phyloP scores from a whole-genome alignment of 1,140 invertebrate genomes.

The Pseudomyrmex flavicornis region DNA sequence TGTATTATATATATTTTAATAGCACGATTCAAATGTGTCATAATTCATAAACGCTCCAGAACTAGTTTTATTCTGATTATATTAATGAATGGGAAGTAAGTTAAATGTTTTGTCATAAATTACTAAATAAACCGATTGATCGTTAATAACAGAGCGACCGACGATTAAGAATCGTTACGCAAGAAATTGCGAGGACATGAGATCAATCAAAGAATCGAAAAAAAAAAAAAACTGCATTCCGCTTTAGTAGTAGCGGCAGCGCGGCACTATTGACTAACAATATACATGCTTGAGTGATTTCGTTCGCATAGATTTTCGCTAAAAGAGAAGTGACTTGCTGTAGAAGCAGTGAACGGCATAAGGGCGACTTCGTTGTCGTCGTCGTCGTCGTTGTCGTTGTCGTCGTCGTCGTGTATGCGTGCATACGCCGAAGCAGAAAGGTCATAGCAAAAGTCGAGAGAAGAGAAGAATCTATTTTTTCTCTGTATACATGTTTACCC shows the following conservation, averaged over 20 bases:
- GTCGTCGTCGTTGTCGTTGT: not conserved
- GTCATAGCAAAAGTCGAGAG: conserved; percentile 48
- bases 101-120: not conserved
- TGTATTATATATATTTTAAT: not conserved
- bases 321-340: conserved; percentile 64
- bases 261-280: conserved; percentile 66
- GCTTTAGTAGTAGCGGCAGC: conserved; percentile 19
- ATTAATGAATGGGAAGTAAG: not conserved
- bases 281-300: conserved; percentile 75
- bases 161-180: not conserved
- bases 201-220: not conserved
- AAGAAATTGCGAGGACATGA: conserved; percentile 5
- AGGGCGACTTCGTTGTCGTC: conserved; percentile 38
- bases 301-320: conserved; percentile 63
- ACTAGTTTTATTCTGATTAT: not conserved
- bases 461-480: conserved; percentile 23
- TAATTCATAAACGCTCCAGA: not conserved
- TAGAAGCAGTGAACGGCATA: conserved; percentile 35
- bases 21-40: not conserved
- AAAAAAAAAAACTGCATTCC: conserved; percentile 55
- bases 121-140: not conserved
- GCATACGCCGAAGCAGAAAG: conserved; percentile 51
- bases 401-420: conserved; percentile 6
- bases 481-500: not conserved
- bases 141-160: not conserved